A percentile compares a stretch with the other conserved stretches of the same genome.
phyloP scores from a whole-genome alignment of 2,888 invertebrate species.

The Epistrophe eligans region DNA sequence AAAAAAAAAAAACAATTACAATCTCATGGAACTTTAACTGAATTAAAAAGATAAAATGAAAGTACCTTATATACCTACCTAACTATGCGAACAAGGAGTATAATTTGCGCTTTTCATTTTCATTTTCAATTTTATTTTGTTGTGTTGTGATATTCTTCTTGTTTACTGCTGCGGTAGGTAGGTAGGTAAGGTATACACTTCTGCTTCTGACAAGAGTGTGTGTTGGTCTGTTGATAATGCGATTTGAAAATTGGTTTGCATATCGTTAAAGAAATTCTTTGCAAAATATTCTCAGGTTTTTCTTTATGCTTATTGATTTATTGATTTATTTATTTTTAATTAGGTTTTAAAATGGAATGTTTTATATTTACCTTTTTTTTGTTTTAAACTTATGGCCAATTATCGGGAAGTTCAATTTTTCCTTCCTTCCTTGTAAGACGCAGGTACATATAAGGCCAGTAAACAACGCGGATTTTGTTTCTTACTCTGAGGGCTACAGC shows the following conservation, averaged over 20 bases:
- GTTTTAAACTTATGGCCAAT: no score
- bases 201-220: not conserved
- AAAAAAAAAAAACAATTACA: conserved; percentile 61
- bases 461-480: no score
- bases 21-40: conserved; percentile 69
- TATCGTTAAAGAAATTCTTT: conserved; percentile 42
- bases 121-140: conserved; percentile 33
- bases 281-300: conserved; percentile 12
- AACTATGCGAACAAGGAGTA: conserved; percentile 27
- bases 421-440: no score
- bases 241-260: conserved; percentile 53
- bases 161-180: conserved; percentile 10
- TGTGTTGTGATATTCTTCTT: conserved; percentile 20
- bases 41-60: conserved; percentile 71
- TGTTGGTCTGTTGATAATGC: conserved; percentile 17
- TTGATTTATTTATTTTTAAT: conserved; percentile 51
- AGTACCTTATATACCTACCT: conserved; percentile 22
- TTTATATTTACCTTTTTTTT: not conserved
- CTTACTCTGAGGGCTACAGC: no score
- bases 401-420: no score
- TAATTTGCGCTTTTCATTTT: conserved; percentile 69
- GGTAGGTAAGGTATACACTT: no score
- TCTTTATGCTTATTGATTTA: conserved; percentile 18
- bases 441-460: no score
- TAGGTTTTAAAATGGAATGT: conserved; percentile 10